A percentile compares a stretch with the other conserved stretches of the same genome.
These are phyloP conservation scores for Anticlea derivata DNA, from an alignment of 2,888 invertebrate genomes.

Conservation along the genomic window DNA sequence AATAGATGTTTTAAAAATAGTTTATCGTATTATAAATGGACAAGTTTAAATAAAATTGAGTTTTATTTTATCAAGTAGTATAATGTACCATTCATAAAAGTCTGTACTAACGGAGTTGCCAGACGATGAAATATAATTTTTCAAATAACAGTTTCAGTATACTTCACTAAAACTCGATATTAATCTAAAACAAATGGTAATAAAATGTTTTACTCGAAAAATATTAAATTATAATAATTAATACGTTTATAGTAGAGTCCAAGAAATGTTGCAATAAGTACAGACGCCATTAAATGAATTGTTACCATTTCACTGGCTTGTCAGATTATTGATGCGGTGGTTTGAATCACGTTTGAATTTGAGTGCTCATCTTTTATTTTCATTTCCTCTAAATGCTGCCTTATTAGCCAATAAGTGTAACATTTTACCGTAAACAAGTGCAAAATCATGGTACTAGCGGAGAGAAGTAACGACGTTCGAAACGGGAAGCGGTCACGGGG, in stretches of 20 bases:
- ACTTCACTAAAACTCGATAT: no score
- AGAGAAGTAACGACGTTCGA: constrained; percentile 93
- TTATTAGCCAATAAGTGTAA: constrained; percentile 35
- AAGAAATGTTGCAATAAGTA: constrained; percentile 40
- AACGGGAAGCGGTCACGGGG: constrained; percentile 95
- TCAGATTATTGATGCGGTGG: constrained; percentile 84
- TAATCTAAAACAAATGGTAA: no score
- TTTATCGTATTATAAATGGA: neutral
- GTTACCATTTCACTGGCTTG: constrained; percentile 63
- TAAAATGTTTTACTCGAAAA: no score
- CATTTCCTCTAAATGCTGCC: constrained; percentile 42
- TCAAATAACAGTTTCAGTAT: no score
- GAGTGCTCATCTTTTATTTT: constrained; percentile 64
- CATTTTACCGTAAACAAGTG: constrained; percentile 53
- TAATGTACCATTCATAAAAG: constrained; percentile 43
- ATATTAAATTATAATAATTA: no score
- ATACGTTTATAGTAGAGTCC: no score
- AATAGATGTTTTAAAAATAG: no score
- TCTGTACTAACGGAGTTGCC: constrained; percentile 60
- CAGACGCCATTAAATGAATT: constrained; percentile 67
- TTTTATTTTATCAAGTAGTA: constrained; percentile 22
- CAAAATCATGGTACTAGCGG: constrained; percentile 92
- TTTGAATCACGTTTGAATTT: constrained; percentile 84
- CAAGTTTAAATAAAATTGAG: neutral
- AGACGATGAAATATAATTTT: constrained; percentile 9